Evolutionary conservation across 2,113 vertebrate genomes (phyloP).

Genomic region (Dryoscopus gambensis): DNA sequence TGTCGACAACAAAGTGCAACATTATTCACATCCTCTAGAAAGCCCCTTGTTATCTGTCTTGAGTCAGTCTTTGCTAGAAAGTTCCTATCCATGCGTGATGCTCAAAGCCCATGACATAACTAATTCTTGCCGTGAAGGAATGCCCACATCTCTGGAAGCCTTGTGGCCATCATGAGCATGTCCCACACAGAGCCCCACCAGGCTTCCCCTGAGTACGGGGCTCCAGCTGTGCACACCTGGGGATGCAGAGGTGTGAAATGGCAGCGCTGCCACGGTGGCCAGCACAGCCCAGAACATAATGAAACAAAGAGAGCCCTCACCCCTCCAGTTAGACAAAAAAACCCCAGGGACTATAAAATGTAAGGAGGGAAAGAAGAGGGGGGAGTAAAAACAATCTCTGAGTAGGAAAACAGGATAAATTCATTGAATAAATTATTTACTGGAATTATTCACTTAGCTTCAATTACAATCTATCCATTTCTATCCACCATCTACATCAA

Average conservation of each 20-base stretch:
- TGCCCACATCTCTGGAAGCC: background rate
- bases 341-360: background rate
- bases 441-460: slow-evolving; percentile 60
- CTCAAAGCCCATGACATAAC: background rate
- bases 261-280: background rate
- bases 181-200: background rate
- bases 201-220: no score
- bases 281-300: background rate
- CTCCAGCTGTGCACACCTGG: background rate
- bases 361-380: background rate
- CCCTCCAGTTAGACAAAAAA: background rate
- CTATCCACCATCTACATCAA: slow-evolving; percentile 44
- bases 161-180: rapidly evolving
- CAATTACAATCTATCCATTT: slow-evolving; percentile 55
- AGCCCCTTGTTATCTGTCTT: background rate
- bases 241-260: rapidly evolving
- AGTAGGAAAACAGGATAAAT: slow-evolving; percentile 44
- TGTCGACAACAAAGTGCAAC: background rate
- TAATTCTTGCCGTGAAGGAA: background rate
- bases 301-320: background rate
- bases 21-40: background rate
- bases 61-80: background rate
- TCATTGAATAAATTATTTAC: slow-evolving; percentile 62
- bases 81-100: background rate
- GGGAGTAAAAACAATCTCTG: background rate